Conservation (phyloP, 2,797 vertebrate genomes). For the Gallinago stenura region DNA sequence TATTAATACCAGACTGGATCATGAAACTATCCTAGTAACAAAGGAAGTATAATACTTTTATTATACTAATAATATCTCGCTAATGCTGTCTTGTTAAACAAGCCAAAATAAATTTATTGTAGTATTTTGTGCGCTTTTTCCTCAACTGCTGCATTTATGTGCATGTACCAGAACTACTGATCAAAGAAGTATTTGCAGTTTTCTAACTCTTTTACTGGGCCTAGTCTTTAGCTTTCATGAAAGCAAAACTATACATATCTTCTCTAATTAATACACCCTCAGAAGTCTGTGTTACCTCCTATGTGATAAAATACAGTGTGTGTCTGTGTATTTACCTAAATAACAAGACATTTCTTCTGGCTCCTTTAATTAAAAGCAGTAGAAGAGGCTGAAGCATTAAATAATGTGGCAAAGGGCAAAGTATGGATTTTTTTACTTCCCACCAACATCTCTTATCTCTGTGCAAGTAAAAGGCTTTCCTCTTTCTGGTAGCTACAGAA, state of each 20-base stretch:
- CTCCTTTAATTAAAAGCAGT: background rate
- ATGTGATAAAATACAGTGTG: background rate
- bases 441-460: background rate
- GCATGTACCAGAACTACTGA: background rate
- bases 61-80: background rate
- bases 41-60: background rate
- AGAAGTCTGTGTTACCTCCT: background rate
- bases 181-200: background rate
- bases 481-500: background rate
- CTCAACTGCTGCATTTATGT: background rate
- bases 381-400: background rate
- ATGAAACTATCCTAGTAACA: background rate
- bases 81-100: constrained; percentile 10
- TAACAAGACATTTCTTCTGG: background rate
- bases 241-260: background rate
- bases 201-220: background rate
- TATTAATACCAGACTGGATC: constrained; percentile 32
- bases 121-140: background rate
- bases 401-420: background rate
- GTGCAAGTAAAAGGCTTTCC: background rate
- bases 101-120: background rate
- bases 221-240: background rate
- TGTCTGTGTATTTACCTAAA: background rate
- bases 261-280: background rate
- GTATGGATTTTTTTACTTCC: background rate